Evolutionary conservation across 1,140 invertebrate genomes (phyloP).

Genomic region (Laupala kohalensis): DNA sequence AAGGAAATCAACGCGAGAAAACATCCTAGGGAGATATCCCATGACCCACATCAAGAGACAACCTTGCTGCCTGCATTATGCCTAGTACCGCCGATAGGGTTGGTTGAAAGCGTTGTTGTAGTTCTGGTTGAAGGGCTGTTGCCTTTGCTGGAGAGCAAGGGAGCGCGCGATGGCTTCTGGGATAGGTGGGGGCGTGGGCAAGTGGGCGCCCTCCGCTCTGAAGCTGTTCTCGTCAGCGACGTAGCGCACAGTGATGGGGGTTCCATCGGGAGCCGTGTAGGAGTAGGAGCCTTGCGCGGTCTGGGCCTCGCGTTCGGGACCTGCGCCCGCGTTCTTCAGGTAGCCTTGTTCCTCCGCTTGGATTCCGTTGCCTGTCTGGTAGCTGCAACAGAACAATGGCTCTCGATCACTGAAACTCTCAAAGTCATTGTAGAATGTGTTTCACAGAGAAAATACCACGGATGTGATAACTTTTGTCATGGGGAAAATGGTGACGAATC

Average conservation of each 20-base stretch:
- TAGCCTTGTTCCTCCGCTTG: conserved; percentile 43
- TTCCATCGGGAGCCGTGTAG: conserved; percentile 35
- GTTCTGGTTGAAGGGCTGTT: not conserved
- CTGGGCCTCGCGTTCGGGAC: conserved; percentile 18
- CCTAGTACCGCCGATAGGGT: too few relatives aligned
- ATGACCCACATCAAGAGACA: too few relatives aligned
- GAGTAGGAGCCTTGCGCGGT: conserved; percentile 28
- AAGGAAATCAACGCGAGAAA: too few relatives aligned
- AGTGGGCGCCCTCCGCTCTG: conserved; percentile 21
- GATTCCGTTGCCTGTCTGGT: conserved; percentile 49
- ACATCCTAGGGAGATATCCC: too few relatives aligned
- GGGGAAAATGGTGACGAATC: too few relatives aligned
- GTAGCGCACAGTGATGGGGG: conserved; percentile 29
- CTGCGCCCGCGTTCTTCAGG: conserved; percentile 35
- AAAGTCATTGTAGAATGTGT: too few relatives aligned
- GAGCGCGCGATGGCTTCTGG: conserved; percentile 21
- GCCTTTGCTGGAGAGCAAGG: conserved; percentile 19
- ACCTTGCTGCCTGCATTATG: too few relatives aligned
- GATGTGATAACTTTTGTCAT: too few relatives aligned
- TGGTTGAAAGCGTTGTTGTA: too few relatives aligned
- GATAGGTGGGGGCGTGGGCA: conserved; percentile 17
- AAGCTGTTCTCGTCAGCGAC: conserved; percentile 37
- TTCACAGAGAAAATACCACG: too few relatives aligned
- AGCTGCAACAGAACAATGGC: conserved; percentile 30
- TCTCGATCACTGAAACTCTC: too few relatives aligned